Evolutionary conservation across 2,113 vertebrate genomes (phyloP).

Genomic region (Oreochromis niloticus): DNA sequence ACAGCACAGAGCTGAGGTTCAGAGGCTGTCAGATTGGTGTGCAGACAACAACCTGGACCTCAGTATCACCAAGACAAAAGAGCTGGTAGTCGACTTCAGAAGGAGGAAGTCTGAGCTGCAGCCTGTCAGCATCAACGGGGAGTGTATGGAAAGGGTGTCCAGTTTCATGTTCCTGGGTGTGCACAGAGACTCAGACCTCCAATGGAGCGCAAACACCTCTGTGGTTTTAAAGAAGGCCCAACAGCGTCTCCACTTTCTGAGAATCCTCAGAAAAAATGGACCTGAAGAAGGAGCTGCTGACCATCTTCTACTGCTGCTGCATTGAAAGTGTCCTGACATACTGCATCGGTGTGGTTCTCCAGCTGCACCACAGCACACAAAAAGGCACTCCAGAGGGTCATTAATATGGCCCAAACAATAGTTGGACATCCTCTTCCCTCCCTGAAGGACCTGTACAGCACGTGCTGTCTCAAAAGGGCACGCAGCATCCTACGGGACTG

Average conservation of each 20-base stretch:
- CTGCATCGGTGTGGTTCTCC: rapidly evolving
- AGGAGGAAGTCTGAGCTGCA: neutral
- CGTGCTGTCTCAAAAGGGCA: too few relatives aligned
- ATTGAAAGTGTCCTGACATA: neutral
- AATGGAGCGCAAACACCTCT: rapidly evolving
- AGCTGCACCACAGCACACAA: neutral
- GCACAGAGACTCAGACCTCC: neutral
- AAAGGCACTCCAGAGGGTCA: too few relatives aligned
- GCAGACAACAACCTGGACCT: neutral
- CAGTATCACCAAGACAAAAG: rapidly evolving
- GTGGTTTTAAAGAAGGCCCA: rapidly evolving
- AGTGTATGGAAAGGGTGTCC: rapidly evolving
- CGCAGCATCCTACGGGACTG: rapidly evolving
- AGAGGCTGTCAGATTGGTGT: neutral
- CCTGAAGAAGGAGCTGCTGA: neutral
- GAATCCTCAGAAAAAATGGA: neutral
- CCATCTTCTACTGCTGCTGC: rapidly evolving
- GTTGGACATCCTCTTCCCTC: too few relatives aligned
- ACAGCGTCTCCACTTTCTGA: neutral
- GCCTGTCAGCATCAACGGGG: neutral
- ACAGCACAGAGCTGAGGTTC: neutral
- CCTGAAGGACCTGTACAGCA: too few relatives aligned
- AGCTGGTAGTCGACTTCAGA: neutral
- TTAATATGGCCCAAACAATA: too few relatives aligned
- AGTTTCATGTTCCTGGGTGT: neutral